Conservation (phyloP, 2,797 vertebrate genomes). For the Otolemur crassicaudatus region DNA sequence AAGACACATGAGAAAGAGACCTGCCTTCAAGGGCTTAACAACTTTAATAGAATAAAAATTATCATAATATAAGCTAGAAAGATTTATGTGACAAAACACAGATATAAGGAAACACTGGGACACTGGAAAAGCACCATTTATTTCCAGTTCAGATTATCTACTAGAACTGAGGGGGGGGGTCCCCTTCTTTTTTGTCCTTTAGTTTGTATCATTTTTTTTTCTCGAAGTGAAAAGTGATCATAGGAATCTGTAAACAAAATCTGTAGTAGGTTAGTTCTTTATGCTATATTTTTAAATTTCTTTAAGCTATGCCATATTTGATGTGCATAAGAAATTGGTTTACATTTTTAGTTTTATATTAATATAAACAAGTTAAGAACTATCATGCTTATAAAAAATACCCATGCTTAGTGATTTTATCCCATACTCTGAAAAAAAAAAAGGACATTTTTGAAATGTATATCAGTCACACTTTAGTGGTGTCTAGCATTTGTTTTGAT, state of each 20-base stretch:
- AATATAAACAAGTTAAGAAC: conserved; percentile 67
- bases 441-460: conserved; percentile 30
- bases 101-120: not conserved
- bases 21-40: not conserved
- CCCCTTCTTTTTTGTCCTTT: conserved; percentile 29
- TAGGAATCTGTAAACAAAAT: conserved; percentile 65
- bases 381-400: conserved; percentile 43
- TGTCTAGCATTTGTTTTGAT: conserved; percentile 41
- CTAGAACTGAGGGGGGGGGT: not conserved
- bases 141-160: not conserved
- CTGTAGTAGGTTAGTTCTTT: conserved; percentile 65
- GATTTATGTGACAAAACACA: not conserved
- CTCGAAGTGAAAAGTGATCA: conserved; percentile 23
- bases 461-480: conserved; percentile 49
- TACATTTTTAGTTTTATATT: conserved; percentile 66
- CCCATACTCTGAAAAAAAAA: conserved; percentile 54
- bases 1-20: not conserved
- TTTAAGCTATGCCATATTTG: conserved; percentile 63
- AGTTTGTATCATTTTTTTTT: not conserved
- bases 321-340: conserved; percentile 63
- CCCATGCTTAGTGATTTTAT: conserved; percentile 24
- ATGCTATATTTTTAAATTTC: conserved; percentile 59
- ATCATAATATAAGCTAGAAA: not conserved
- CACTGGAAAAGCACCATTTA: not conserved
- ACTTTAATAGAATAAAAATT: not conserved